Base-by-base conservation (phyloP, 2,113 vertebrate species). In the Sinocyclocheilus anophthalmus region DNA sequence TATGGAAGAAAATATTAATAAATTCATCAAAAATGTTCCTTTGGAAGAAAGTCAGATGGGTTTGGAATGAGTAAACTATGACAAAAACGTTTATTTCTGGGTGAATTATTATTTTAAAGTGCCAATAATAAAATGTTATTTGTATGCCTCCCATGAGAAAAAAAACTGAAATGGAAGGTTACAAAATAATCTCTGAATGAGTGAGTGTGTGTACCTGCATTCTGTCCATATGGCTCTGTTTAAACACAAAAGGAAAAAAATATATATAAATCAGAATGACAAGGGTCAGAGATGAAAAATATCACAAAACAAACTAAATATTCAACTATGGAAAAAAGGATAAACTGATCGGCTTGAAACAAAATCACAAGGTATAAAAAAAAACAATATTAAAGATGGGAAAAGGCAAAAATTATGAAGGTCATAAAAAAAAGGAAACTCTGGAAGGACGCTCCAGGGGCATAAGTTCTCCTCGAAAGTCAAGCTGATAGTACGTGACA, bases 211-310 rank as follows among this genome's bases (percentile, higher is more conserved):
- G 94, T 97, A 98, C 97, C 96, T 98, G 96, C 96, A 97, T 97
- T 96, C 93, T 96, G 94, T 97, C 96, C 96, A 95, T 92, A 93
- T 95, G 94, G 93, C 87, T 96, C 96, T 97, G 96, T 90, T 91
- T 89, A 86, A 92, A 91, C 92, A 94, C 87, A 94, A 94, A 93
- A 93, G 92, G 88, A 88, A 67, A 82, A 82, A 26, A 10, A 81
- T 55, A 92, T 76, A 83, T 59, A 70, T 75, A 70, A 67, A 93
- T 90, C 94, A 94, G 91, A 91, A 88, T 85, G 87, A 91, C 87
- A 90, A 90, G 90, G 83, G 84, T 90, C n/a, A 85, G 16, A 48
- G 91, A 93, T 87, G 77, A 94, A 94, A 78, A 90, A 69, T 48
- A 86, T 86, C 86, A 70, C 67, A 48, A 0, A 84, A 91, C 3